Evolutionary conservation across 2,888 invertebrate species (phyloP), one percentile per base, ranked within the genome.

Genomic region (Tanypteryx hageni): DNA sequence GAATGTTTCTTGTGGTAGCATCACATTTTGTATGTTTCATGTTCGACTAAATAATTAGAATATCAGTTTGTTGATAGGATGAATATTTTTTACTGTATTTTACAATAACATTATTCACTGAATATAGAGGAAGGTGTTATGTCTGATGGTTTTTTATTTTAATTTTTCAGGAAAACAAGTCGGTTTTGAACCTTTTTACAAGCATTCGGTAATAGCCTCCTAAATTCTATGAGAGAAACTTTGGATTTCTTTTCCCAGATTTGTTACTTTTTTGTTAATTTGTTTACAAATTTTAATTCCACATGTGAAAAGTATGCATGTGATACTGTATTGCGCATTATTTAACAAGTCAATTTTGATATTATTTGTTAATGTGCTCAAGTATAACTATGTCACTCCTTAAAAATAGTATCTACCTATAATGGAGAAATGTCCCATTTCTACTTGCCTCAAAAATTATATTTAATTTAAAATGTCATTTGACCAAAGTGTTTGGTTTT

Each of bases 101-200:
- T 44, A 44, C 44, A 44, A 44, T 44, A 3, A 44, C 5, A 44
- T 44, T 44, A 44, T 44, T 44, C 44, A 44, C 5, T 44, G 44
- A 44, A 44, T 44, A 44, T 1, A 44, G 5, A 44, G 44, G 44
- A 44, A 44, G 44, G 44, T 44, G 44, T 44, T 44, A 44, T 44
- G 44, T 44, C 44, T 44, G 44, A 92, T 92, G 31, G 2, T 83
- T 31, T 81, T 81, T 7, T 59, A 44, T 68, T 91, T 92, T 93
- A 93, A 92, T 92, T 92, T 94, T 95, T 59, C 94, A 95, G 95
- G 98, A 98, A 95, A 98, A 98, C 94, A 98, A 99, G 95, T 99
- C 99, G 93, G 98, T 98, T 92, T 96, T 99, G 92, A 99, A 99
- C 95, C 96, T 99, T 57, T 99, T 98, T 95, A 98, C 98, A 83